phyloP scores from a whole-genome alignment of 2,888 invertebrate genomes.

The Bhutanitis thaidina region DNA sequence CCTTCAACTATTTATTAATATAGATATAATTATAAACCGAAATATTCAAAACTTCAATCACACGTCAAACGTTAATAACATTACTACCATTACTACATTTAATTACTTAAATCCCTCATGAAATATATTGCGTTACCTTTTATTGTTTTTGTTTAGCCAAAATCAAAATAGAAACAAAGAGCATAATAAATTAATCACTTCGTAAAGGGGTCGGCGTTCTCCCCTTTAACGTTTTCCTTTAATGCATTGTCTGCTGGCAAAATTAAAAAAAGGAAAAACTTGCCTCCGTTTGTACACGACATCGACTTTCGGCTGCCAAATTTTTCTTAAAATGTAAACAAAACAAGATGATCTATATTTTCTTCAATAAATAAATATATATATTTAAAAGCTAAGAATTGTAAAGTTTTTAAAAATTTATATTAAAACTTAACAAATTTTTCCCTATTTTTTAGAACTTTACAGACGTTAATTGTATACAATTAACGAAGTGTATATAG shows the following conservation, averaged over 20 bases:
- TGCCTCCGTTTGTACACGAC: constrained; percentile 56
- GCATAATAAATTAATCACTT: constrained; percentile 77
- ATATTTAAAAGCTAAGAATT: too few relatives aligned
- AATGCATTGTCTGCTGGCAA: constrained; percentile 73
- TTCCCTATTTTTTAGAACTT: too few relatives aligned
- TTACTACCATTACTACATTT: too few relatives aligned
- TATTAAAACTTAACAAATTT: too few relatives aligned
- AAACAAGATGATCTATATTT: not conserved
- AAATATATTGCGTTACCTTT: constrained; percentile 17
- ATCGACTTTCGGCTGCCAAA: constrained; percentile 48
- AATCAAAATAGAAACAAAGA: constrained; percentile 75
- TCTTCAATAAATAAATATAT: too few relatives aligned
- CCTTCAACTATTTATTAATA: too few relatives aligned
- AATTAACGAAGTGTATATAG: not conserved
- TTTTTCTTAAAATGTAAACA: constrained; percentile 19
- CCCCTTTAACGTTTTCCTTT: constrained; percentile 74
- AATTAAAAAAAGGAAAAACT: constrained; percentile 72
- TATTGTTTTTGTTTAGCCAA: constrained; percentile 44
- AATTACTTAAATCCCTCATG: not conserved
- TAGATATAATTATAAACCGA: too few relatives aligned
- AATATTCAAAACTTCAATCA: too few relatives aligned
- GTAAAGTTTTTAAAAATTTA: too few relatives aligned
- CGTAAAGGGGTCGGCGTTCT: constrained; percentile 61
- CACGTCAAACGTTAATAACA: too few relatives aligned
- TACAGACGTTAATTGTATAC: too few relatives aligned